These are phyloP conservation scores for Drosophila nr. perissopoda DNA, from an alignment of 2,888 invertebrate genomes.

Conservation along the genomic window DNA sequence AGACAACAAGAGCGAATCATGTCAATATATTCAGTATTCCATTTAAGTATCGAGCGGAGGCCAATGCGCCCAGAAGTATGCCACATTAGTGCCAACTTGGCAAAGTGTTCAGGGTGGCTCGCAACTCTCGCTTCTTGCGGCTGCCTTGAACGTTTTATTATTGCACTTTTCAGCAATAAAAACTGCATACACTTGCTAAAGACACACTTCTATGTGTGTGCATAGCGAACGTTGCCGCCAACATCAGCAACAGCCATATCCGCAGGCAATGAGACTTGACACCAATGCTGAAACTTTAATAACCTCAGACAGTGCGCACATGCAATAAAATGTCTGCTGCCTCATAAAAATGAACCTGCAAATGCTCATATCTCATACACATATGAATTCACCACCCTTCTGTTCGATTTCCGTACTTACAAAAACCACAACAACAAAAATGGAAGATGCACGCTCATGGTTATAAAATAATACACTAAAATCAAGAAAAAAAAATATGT, in stretches of 20 bases:
- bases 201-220: slow-evolving; percentile 1
- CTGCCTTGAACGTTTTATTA: slow-evolving; percentile 77
- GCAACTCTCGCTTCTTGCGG: slow-evolving; percentile 31
- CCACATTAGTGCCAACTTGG: slow-evolving; percentile 45
- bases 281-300: slow-evolving; percentile 72
- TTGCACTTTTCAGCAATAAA: slow-evolving; percentile 77
- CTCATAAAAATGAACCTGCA: slow-evolving; percentile 64
- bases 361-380: slow-evolving; percentile 16
- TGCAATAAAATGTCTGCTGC: slow-evolving; percentile 70
- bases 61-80: slow-evolving; percentile 46
- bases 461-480: not conserved
- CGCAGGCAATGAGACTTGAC: slow-evolving; percentile 68
- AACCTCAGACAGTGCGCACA: slow-evolving; percentile 68
- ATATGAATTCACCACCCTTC: not conserved
- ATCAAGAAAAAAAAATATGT: not conserved
- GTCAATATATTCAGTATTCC: slow-evolving; percentile 35
- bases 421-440: not conserved
- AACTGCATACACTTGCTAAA: slow-evolving; percentile 39
- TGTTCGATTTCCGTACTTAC: not conserved
- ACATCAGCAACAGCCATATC: slow-evolving; percentile 46
- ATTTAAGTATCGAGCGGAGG: slow-evolving; percentile 26
- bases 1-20: slow-evolving; percentile 7
- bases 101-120: not conserved
- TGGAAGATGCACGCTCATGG: not conserved
- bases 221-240: slow-evolving; percentile 19